phyloP scores from a whole-genome alignment of 2,888 invertebrate genomes.

The Peribatodes rhomboidaria region DNA sequence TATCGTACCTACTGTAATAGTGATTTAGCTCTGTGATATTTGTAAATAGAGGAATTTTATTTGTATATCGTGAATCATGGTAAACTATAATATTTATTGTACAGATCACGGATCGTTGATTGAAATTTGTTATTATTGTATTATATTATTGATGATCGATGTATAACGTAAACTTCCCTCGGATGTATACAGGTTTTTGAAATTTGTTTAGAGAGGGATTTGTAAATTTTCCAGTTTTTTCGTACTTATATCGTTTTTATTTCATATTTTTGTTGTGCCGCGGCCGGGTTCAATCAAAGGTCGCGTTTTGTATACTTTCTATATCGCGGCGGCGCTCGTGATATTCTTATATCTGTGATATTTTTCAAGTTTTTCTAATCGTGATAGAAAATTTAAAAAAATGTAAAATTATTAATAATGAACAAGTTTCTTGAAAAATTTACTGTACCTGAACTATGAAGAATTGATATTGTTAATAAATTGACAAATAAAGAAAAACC shows the following conservation, averaged over 20 bases:
- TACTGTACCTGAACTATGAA: slow-evolving; percentile 68
- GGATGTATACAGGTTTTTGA: slow-evolving; percentile 59
- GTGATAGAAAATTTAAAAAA: slow-evolving; percentile 71
- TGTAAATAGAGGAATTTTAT: slow-evolving; percentile 75
- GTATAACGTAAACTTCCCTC: slow-evolving; percentile 38
- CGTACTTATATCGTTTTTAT: slow-evolving; percentile 70
- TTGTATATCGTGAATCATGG: slow-evolving; percentile 73
- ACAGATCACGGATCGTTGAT: slow-evolving; percentile 63
- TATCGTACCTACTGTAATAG: slow-evolving; percentile 11
- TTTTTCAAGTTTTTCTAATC: slow-evolving; percentile 61
- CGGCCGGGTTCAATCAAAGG: slow-evolving; percentile 70
- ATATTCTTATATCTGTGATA: slow-evolving; percentile 75
- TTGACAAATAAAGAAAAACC: slow-evolving; percentile 80
- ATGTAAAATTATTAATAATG: slow-evolving; percentile 69
- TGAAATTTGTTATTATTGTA: slow-evolving; percentile 66
- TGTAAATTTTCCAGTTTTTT: slow-evolving; percentile 77
- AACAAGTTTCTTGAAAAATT: slow-evolving; percentile 72
- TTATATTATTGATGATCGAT: slow-evolving; percentile 49
- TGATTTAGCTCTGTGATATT: slow-evolving; percentile 72
- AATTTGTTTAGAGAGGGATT: slow-evolving; percentile 67
- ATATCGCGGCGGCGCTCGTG: slow-evolving; percentile 58
- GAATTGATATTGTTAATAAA: slow-evolving; percentile 63
- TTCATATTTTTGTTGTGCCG: slow-evolving; percentile 79
- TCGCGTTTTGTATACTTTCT: slow-evolving; percentile 74
- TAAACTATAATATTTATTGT: slow-evolving; percentile 64